Evolutionary conservation across 2,113 vertebrate species (phyloP), one percentile per base, ranked within the genome.

Genomic region (Aramus guarauna): DNA sequence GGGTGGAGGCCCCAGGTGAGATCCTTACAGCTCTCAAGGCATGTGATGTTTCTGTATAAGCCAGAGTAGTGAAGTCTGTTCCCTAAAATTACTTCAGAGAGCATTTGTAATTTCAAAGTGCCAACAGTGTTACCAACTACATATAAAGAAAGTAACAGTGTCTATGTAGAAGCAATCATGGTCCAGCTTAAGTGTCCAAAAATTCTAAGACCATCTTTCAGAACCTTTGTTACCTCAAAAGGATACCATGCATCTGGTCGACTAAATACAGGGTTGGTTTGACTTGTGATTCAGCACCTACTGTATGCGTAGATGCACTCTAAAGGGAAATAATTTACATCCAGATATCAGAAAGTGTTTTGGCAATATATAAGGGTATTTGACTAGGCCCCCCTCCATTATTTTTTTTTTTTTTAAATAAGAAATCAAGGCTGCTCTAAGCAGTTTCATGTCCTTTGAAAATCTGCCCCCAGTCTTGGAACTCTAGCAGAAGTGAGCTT

Each of bases 21-120:
- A 41, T 6, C 48, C 86, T 56, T 22, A 10, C n/a, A 21, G 50
- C 45, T 64, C 48, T 34, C 3, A 11, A 11, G 45, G 23, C 7
- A 1, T 36, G 34, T 43, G 34, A 13, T 43, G 3, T 0, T 30
- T 27, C 1, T 10, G 3, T 15, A 14, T 3, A n/a, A 56, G 36
- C 48, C 59, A 29, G 47, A 41, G 55, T 6, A 37, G 39, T 11
- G 53, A 11, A 11, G 14, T 6, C 20, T 20, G 20, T 22, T 14
- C 24, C 37, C 50, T 76, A 20, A 24, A 5, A 22, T 34, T 5
- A 1, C 50, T 47, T 26, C 34, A 16, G 34, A 36, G 32, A 39
- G 8, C 72, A 3, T 13, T 19, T 30, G 16, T 6, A 8, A 1
- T 72, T 13, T 9, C 3, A 22, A 27, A 68, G 29, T 75, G 39